Percentiles rank a stretch among this genome's conserved stretches.
These are phyloP conservation scores for Sminthopsis crassicaudata DNA, from an alignment of 2,113 vertebrate genomes.

Conservation along the genomic window DNA sequence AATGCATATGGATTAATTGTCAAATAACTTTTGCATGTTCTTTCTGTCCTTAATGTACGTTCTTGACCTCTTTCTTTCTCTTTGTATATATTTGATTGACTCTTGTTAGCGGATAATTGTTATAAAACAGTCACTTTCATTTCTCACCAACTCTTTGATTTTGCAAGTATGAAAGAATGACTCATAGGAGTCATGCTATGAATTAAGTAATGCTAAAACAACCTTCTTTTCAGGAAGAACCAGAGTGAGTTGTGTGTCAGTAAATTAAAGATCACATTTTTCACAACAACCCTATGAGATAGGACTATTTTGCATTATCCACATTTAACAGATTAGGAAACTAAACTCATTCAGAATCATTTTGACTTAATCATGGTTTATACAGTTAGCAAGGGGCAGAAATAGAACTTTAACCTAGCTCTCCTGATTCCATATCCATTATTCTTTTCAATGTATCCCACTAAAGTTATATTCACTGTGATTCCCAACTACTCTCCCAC, in stretches of 20 bases:
- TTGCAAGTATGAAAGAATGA: not conserved
- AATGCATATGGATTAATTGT: not conserved
- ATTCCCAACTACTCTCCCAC: not conserved
- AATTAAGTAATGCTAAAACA: too few species aligned
- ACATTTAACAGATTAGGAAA: not conserved
- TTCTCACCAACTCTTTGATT: conserved; percentile 16
- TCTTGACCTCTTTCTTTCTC: conserved; percentile 1
- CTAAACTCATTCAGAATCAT: not conserved
- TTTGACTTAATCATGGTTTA: not conserved
- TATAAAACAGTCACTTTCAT: not conserved
- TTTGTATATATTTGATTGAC: conserved; percentile 14
- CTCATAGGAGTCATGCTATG: not conserved
- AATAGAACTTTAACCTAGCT: not conserved
- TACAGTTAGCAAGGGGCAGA: not conserved
- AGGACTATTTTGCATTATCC: not conserved
- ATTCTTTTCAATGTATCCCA: not conserved
- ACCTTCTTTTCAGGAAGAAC: not conserved
- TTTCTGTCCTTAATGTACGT: not conserved
- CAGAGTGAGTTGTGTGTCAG: not conserved
- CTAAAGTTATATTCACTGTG: not conserved
- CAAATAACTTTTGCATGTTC: not conserved
- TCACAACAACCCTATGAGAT: not conserved
- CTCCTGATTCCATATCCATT: not conserved
- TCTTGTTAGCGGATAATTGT: conserved; percentile 4
- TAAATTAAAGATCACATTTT: not conserved